Percentiles rank a stretch among this genome's conserved stretches.
Evolutionary conservation across 2,113 vertebrate species (phyloP).

Genomic region (Bambusicola thoracicus): DNA sequence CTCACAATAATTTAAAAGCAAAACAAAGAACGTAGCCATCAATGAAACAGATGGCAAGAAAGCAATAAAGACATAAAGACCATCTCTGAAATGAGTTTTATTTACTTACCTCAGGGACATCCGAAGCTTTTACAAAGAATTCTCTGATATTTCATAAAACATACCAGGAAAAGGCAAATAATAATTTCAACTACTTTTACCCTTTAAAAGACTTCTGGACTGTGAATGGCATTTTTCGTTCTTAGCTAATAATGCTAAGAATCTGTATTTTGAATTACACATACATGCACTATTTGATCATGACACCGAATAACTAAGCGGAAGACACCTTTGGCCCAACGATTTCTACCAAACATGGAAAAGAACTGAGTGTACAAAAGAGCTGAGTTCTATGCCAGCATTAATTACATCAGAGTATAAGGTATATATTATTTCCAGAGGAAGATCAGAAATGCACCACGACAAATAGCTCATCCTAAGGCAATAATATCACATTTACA

Average conservation of each 20-base stretch:
- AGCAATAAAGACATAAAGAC: not conserved
- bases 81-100: not conserved
- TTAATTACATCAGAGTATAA: not conserved
- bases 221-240: not conserved
- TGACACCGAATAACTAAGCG: not conserved
- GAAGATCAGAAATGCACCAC: not conserved
- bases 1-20: not conserved
- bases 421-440: not conserved
- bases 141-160: not conserved
- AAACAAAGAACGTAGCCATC: not conserved
- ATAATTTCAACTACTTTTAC: not conserved
- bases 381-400: not conserved
- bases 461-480: not conserved
- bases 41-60: not conserved
- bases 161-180: fast-evolving
- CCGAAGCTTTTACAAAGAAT: not conserved
- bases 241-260: not conserved
- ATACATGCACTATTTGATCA: not conserved
- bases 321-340: fast-evolving
- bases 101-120: not conserved
- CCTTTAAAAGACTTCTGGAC: not conserved
- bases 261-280: not conserved
- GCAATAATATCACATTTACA: not conserved
- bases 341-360: not conserved
- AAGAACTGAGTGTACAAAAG: too few species aligned